These are phyloP conservation scores for Coronaproctus castanopsis DNA, from an alignment of 2,888 invertebrate species.

Conservation along the genomic window DNA sequence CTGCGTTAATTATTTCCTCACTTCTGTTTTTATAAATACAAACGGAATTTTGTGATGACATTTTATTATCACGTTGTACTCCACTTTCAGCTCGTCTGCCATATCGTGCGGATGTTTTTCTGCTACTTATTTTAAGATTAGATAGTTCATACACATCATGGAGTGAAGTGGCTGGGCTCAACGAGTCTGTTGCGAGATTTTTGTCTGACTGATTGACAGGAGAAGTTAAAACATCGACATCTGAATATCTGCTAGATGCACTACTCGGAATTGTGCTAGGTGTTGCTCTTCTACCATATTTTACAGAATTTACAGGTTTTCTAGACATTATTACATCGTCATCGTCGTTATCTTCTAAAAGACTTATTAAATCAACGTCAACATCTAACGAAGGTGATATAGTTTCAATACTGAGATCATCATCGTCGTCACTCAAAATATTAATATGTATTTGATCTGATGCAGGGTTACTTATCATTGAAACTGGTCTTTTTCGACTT, in stretches of 20 bases:
- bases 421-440: conserved; percentile 2
- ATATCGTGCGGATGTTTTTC: conserved; percentile 19
- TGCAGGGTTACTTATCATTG: no score
- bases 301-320: background rate
- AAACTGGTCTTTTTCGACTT: no score
- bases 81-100: conserved; percentile 18
- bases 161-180: background rate
- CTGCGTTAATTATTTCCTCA: background rate
- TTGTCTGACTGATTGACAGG: background rate
- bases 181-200: background rate
- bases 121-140: background rate
- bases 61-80: background rate
- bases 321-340: conserved; percentile 3
- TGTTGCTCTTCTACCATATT: conserved; percentile 1
- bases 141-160: no score
- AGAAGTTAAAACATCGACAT: no score
- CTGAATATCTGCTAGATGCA: background rate
- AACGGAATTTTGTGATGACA: background rate
- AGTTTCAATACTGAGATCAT: background rate
- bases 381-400: background rate
- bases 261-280: conserved; percentile 2
- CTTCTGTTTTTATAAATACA: no score
- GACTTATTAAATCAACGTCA: background rate
- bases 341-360: conserved; percentile 1
- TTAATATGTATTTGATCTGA: no score